A percentile compares a stretch with the other conserved stretches of the same genome.
Conservation (phyloP, 2,113 vertebrate species). For the Hippocampus zosterae region DNA sequence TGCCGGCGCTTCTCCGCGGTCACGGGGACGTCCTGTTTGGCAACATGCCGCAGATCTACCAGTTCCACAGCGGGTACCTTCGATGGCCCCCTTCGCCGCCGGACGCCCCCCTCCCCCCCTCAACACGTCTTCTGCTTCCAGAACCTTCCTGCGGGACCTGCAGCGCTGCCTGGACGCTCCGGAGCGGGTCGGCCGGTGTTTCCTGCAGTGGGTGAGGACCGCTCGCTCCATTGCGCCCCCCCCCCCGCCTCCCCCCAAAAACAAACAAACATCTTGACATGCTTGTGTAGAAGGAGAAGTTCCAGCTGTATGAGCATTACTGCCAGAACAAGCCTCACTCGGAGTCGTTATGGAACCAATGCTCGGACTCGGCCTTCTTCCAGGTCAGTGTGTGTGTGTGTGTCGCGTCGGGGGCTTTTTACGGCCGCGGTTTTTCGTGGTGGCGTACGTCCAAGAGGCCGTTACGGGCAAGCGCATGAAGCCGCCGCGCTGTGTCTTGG, state of each 20-base stretch:
- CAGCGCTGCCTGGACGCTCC: slow-evolving; percentile 84
- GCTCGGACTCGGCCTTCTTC: slow-evolving; percentile 87
- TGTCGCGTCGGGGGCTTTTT: neutral
- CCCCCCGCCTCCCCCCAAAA: neutral
- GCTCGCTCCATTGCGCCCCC: neutral
- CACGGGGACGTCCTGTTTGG: slow-evolving; percentile 93
- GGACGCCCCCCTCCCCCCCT: neutral
- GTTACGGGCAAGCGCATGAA: neutral
- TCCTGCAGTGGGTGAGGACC: slow-evolving; percentile 85
- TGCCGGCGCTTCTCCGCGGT: slow-evolving; percentile 81
- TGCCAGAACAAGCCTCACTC: slow-evolving; percentile 96
- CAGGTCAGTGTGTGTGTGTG: slow-evolving; percentile 64
- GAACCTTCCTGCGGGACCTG: slow-evolving; percentile 88
- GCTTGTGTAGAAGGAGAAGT: slow-evolving; percentile 81
- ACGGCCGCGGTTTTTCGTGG: too few relatives aligned
- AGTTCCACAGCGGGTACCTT: slow-evolving; percentile 88
- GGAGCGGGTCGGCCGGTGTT: slow-evolving; percentile 85
- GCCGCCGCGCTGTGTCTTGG: neutral
- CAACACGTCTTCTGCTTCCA: slow-evolving; percentile 50
- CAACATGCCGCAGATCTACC: slow-evolving; percentile 96
- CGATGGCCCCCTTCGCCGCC: neutral
- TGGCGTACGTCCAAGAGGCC: too few relatives aligned
- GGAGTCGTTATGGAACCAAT: slow-evolving; percentile 88
- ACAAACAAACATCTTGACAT: neutral
- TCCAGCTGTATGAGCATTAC: slow-evolving; percentile 95